phyloP scores from a whole-genome alignment of 1,140 invertebrate species.

The Bombus cullumanus region DNA sequence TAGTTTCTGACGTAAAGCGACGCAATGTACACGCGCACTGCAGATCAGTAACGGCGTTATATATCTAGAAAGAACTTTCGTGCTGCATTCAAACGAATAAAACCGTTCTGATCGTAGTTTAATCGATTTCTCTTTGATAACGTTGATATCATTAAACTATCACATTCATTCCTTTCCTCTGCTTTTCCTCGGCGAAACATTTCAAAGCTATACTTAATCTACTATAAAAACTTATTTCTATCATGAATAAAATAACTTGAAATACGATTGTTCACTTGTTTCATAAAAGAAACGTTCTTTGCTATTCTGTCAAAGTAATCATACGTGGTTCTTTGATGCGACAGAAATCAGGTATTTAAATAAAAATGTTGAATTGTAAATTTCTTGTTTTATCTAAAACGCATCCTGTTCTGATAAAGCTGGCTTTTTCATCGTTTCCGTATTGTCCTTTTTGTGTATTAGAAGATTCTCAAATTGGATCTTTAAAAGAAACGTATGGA shows the following conservation, averaged over 20 bases:
- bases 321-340: not conserved
- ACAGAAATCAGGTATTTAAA: not conserved
- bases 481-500: not conserved
- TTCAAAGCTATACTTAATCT: not conserved
- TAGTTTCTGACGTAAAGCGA: constrained; percentile 34
- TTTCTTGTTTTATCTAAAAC: constrained; percentile 3
- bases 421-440: not conserved
- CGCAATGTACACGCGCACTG: constrained; percentile 46
- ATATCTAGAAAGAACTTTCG: constrained; percentile 11
- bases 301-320: not conserved
- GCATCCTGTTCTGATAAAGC: constrained; percentile 42
- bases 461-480: not conserved
- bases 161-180: no score
- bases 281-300: not conserved
- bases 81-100: constrained; percentile 7
- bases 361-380: not conserved
- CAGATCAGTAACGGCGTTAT: constrained; percentile 16
- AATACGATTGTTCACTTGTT: no score
- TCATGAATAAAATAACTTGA: not conserved
- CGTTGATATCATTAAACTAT: not conserved
- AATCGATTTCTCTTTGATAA: constrained; percentile 23
- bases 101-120: not conserved
- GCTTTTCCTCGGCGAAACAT: no score
- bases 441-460: not conserved
- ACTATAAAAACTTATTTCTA: not conserved